Percentiles rank a stretch among this genome's conserved stretches.
Conservation (phyloP, 2,797 vertebrate genomes). For the Premnoplex brunnescens region DNA sequence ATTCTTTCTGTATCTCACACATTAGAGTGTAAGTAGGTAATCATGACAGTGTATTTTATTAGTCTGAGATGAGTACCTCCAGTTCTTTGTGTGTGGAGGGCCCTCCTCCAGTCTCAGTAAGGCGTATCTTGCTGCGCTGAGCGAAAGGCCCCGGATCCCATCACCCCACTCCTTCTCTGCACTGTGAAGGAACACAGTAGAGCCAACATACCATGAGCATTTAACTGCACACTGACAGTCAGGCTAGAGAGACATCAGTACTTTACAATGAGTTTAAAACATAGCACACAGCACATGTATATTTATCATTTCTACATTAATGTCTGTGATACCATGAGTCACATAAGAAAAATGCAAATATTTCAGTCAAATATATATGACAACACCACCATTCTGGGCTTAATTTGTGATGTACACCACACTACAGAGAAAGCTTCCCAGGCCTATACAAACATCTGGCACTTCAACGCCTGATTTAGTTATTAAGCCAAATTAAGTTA, state of each 20-base stretch:
- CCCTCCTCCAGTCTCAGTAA: slow-evolving; percentile 91
- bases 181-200: slow-evolving; percentile 70
- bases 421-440: not conserved
- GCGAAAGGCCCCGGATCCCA: slow-evolving; percentile 93
- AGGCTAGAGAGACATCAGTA: not conserved
- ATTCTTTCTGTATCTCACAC: not conserved
- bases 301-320: not conserved
- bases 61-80: slow-evolving; percentile 81
- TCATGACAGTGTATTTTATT: not conserved
- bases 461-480: not conserved
- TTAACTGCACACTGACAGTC: not conserved
- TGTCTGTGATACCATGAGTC: fast-evolving
- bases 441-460: not conserved
- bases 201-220: not conserved
- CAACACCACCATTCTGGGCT: not conserved
- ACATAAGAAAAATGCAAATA: not conserved
- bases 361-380: not conserved
- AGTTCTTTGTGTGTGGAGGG: slow-evolving; percentile 98
- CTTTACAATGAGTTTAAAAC: not conserved
- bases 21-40: not conserved
- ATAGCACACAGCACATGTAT: fast-evolving
- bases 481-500: not conserved
- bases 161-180: slow-evolving; percentile 99
- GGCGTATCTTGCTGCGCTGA: slow-evolving; percentile 92
- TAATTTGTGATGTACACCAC: not conserved